Base-by-base conservation (phyloP, 2,113 vertebrate genomes). In the Pterocles gutturalis region DNA sequence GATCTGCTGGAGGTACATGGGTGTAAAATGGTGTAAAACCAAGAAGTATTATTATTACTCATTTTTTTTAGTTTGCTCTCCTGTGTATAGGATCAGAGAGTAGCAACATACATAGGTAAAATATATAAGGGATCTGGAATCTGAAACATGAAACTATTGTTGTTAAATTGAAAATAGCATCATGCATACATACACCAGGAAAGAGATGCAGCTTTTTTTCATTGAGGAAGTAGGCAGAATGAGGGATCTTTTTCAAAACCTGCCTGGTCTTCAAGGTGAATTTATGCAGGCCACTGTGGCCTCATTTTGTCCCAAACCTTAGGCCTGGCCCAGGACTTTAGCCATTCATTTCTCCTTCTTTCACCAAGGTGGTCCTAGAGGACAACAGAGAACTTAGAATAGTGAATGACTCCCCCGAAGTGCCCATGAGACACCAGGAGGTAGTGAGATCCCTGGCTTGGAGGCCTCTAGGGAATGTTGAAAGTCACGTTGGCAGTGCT, bases 151-250 rank as follows among this genome's bases (percentile, higher is more conserved):
- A 77, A 78, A 62, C 5, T 54, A 28, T 28, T 55, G 11, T 18
- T 60, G 64, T 21, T 16, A 93, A 87, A 71, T 51, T 49, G 49
- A 69, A 87, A 80, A 41, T 43, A 73, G 3, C 13, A 54, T 8
- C 1, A 2, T 51, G 5, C n/a, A 19, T 11, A 9, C 7, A 34
- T 29, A 34, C 17, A 17, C 4, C 15, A 73, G 41, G 7, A 70
- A 77, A 7, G 18, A 72, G 0, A 0, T 6, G 4, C 1, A 0
- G 0, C 19, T 49, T 60, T 73, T 67, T 87, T 71, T 22, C 3
- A 24, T 28, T 58, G 0, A 77, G 26, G 10, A 87, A 12, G 12
- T 16, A 10, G 25, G 2, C 5, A 18, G 7, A 69, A 80, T 29
- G 41, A 84, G 7, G 21, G 10, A 21, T 62, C 14, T 61, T 55